phyloP scores from a whole-genome alignment of 1,140 invertebrate species.

The Ephestia elutella region DNA sequence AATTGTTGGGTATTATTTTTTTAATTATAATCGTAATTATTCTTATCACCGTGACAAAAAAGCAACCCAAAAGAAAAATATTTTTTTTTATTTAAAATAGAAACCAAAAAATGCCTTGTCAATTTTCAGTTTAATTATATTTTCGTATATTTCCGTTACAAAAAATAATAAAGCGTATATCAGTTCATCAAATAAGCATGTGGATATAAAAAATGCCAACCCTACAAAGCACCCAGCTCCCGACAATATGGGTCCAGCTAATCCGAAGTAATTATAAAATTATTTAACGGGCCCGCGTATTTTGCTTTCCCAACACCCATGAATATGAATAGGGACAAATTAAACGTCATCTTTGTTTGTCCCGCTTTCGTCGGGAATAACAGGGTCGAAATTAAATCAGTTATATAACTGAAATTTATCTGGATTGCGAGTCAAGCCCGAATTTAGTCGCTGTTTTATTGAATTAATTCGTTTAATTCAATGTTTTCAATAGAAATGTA shows the following conservation, averaged over 20 bases:
- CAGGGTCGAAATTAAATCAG: slow-evolving; percentile 6
- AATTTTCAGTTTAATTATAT: neutral
- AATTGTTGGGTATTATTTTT: too few relatives aligned
- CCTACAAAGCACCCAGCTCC: neutral
- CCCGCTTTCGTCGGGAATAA: neutral
- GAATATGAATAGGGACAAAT: slow-evolving; percentile 12
- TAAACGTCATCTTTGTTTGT: slow-evolving; percentile 11
- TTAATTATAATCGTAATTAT: too few relatives aligned
- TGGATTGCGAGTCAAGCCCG: neutral
- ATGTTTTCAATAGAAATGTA: neutral
- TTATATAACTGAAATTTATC: slow-evolving; percentile 3
- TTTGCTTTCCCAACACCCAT: slow-evolving; percentile 14
- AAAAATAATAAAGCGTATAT: too few relatives aligned
- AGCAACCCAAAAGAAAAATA: too few relatives aligned
- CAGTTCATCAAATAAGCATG: too few relatives aligned
- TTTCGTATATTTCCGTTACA: too few relatives aligned
- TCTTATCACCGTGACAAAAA: too few relatives aligned
- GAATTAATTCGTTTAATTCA: neutral
- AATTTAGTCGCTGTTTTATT: neutral
- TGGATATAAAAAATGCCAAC: neutral
- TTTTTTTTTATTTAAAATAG: neutral
- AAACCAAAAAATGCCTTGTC: neutral
- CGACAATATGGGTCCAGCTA: slow-evolving; percentile 12
- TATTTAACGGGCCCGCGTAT: slow-evolving; percentile 7
- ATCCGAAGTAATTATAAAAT: slow-evolving; percentile 12